Percentiles rank a stretch among this genome's conserved stretches.
phyloP scores from a whole-genome alignment of 2,888 invertebrate genomes.

The Heliconius erato region DNA sequence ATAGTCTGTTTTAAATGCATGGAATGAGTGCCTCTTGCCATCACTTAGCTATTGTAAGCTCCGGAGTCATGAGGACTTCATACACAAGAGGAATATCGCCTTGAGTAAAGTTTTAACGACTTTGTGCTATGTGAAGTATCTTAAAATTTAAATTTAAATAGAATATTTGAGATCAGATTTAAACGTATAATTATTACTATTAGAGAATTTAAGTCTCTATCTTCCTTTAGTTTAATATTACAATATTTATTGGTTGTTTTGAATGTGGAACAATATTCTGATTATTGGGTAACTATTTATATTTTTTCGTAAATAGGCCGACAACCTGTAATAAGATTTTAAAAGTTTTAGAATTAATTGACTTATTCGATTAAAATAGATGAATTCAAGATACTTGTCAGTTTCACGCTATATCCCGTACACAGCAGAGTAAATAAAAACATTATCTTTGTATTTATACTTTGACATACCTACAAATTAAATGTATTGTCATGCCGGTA shows the following conservation, averaged over 20 bases:
- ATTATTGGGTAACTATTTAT: not conserved
- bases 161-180: not conserved
- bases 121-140: slow-evolving; percentile 15
- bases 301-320: too few species aligned
- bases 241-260: not conserved
- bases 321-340: too few species aligned
- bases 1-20: slow-evolving; percentile 41
- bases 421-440: too few species aligned
- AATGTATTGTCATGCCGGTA: too few species aligned
- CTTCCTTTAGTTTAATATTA: not conserved
- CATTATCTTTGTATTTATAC: too few species aligned
- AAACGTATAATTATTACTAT: not conserved
- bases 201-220: not conserved
- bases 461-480: too few species aligned
- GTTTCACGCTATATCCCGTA: too few species aligned
- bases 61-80: slow-evolving; percentile 26
- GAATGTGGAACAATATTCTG: not conserved
- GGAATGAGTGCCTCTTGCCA: slow-evolving; percentile 39
- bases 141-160: slow-evolving; percentile 4
- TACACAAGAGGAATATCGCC: slow-evolving; percentile 28
- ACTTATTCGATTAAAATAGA: too few species aligned
- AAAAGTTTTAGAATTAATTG: too few species aligned
- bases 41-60: slow-evolving; percentile 29
- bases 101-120: slow-evolving; percentile 25
- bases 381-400: too few species aligned